phyloP scores from a whole-genome alignment of 2,888 invertebrate species.

The Bursaphelenchus okinawaensis region DNA sequence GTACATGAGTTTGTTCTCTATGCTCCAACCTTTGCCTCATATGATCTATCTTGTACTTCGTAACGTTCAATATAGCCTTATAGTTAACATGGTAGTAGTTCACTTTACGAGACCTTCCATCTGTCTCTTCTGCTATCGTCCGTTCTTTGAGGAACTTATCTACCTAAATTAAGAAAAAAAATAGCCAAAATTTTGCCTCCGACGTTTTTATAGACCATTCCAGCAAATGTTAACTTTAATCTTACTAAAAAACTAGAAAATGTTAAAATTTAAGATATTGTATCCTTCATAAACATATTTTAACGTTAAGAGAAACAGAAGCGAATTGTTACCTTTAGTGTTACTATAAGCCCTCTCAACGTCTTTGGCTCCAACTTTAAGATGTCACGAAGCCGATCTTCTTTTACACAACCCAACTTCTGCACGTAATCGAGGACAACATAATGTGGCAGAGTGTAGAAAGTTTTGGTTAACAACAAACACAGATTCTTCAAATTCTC shows the following conservation, averaged over 20 bases:
- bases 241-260: no score
- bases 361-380: conserved; percentile 48
- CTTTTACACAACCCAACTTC: conserved; percentile 48
- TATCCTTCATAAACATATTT: conserved; percentile 39
- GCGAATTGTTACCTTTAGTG: conserved; percentile 27
- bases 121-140: conserved; percentile 37
- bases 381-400: conserved; percentile 47
- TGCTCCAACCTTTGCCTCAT: conserved; percentile 54
- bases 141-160: conserved; percentile 57
- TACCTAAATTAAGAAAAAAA: conserved; percentile 23
- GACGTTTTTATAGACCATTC: conserved; percentile 30
- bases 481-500: conserved; percentile 31
- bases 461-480: conserved; percentile 28
- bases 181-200: conserved; percentile 25
- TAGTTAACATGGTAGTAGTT: conserved; percentile 57
- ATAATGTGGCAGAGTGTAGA: conserved; percentile 43
- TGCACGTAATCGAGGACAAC: conserved; percentile 54
- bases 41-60: conserved; percentile 57
- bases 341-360: conserved; percentile 35
- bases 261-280: conserved; percentile 23
- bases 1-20: conserved; percentile 48
- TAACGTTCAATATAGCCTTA: conserved; percentile 53
- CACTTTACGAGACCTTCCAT: conserved; percentile 31
- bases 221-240: no score
- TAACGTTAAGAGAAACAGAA: not conserved